A percentile compares a stretch with the other conserved stretches of the same genome.
These are phyloP conservation scores for Dorcus hopei DNA, from an alignment of 2,888 invertebrate species.

Conservation along the genomic window DNA sequence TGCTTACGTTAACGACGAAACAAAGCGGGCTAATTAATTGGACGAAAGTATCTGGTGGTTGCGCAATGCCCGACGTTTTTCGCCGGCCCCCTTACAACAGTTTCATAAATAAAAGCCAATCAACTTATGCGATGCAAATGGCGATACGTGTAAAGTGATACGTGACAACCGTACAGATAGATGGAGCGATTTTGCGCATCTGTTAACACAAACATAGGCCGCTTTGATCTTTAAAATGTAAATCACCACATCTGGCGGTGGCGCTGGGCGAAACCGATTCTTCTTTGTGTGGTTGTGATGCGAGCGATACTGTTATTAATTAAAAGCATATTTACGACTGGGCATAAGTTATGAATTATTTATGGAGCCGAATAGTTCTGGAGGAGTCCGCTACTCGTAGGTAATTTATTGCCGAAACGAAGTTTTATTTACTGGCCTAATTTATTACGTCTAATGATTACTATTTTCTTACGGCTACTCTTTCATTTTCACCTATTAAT, in stretches of 20 bases:
- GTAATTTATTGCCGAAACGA: too few relatives aligned
- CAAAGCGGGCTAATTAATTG: not conserved
- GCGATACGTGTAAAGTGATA: not conserved
- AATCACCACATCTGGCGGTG: not conserved
- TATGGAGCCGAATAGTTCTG: too few relatives aligned
- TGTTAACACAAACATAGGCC: not conserved
- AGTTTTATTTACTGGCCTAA: too few relatives aligned
- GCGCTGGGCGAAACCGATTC: not conserved
- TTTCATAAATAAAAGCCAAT: not conserved
- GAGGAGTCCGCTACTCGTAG: too few relatives aligned
- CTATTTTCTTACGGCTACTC: too few relatives aligned
- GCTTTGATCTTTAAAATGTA: conserved; percentile 3
- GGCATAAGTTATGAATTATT: too few relatives aligned
- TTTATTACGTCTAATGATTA: too few relatives aligned
- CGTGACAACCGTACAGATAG: not conserved
- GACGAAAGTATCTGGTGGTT: not conserved
- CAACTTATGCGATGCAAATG: not conserved
- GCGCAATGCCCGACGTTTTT: not conserved
- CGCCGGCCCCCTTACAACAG: not conserved
- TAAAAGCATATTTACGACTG: too few relatives aligned
- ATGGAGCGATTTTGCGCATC: not conserved
- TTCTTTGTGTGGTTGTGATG: too few relatives aligned
- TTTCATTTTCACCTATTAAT: too few relatives aligned
- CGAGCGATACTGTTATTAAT: too few relatives aligned
- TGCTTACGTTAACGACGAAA: not conserved